Base-by-base conservation (phyloP, 2,888 invertebrate species). In the Alcis repandata region DNA sequence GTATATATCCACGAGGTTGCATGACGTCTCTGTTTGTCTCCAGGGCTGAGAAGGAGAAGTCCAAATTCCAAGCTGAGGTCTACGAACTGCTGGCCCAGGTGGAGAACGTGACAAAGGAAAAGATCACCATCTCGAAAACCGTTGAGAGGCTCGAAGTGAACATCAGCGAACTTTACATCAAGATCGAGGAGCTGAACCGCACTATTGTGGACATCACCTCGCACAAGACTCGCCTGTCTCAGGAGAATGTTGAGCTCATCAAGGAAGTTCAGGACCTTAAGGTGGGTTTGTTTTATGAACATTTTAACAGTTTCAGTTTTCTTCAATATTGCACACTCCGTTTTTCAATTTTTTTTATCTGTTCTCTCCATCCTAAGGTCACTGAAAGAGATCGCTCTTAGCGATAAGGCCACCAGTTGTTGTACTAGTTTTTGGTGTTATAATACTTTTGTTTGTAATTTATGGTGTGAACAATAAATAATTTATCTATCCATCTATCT, bases 31-130 rank as follows among this genome's bases (percentile, higher is more conserved):
- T 87, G 81, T 72, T 92, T 90, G 86, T 89, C 94, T 89, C 33
- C 94, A 99, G 99, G 94, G 95, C 97, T 89, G 99, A 99, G 94
- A 99, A 99, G 94, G 99, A 99, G 90, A 99, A 99, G 94, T 95
- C 97, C 86, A 98, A 98, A 94, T 98, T 99, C 95, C 98, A 99
- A 94, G 96, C 98, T 86, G 99, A 99, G 95, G 98, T 99, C 73
- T 99, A 99, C 94, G 99, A 99, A 94, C 95, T 99, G 79, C 95
- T 99, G 88, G 96, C 98, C 83, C 98, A 99, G 95, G 96, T 99
- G 84, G 99, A 99, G 93, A 96, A 95, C 79, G 95, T 97, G 82
- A 98, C 96, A 94, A 99, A 99, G 94, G 99, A 99, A 87, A 98
- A 97, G 91, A 86, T 97, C 78, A 94, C 96, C 76, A 95, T 96